Evolutionary conservation across 2,888 invertebrate genomes (phyloP), one percentile per base, ranked within the genome.

Genomic region (Campaea margaritaria): DNA sequence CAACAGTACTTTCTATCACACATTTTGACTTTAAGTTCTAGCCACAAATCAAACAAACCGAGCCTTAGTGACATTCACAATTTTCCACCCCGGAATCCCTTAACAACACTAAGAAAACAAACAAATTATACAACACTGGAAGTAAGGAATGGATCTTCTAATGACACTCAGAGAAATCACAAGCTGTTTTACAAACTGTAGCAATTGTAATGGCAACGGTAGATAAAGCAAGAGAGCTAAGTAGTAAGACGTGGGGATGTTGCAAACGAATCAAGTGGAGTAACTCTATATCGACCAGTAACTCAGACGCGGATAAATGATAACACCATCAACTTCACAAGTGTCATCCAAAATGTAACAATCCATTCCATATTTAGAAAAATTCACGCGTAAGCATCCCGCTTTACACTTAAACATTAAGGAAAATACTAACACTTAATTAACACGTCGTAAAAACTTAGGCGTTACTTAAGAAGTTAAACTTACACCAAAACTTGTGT

Each of bases 381-480:
- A 57, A 50, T 50, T 58, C 54, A 66, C 59, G 48, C 54, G 72
- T 78, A 86, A 82, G 82, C 82, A 74, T 82, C 74, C 73, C 78
- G 87, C 84, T 77, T 86, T 84, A 85, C 83, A 85, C 88, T 89
- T 88, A 89, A 74, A 81, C 69, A 82, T 83, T 85, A 87, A 82
- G 82, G 83, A 82, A 88, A 88, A 86, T 86, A 85, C 90, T 88
- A 88, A 86, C 83, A 88, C 87, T 87, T 87, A 87, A 79, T 81
- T 81, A 87, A 88, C 84, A 86, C 78, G 79, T 87, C 82, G 82
- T 86, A 87, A 82, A 87, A 89, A 89, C 90, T 90, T 91, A 91
- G 89, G 89, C 89, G 83, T 86, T 88, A 88, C 85, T 89, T 90
- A 90, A 84, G 38, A 56, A 81, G 82, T 89, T 87, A 72, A 85